phyloP scores from a whole-genome alignment of 2,888 invertebrate species.

The Theodoxus fluviatilis region DNA sequence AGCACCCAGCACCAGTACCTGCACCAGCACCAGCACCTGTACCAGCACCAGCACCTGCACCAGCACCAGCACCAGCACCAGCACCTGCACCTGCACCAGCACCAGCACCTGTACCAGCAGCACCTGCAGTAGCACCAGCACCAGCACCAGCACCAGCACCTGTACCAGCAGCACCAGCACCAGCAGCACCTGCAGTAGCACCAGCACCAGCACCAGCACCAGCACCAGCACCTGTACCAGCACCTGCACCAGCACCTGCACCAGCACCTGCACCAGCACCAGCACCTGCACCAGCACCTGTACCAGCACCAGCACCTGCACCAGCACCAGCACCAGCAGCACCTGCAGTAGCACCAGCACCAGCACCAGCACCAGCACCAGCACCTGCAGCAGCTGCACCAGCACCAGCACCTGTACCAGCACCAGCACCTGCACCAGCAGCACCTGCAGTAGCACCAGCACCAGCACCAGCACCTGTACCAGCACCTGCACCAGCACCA shows the following conservation, averaged over 20 bases:
- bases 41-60: background rate
- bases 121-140: background rate
- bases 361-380: too few species aligned
- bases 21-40: background rate
- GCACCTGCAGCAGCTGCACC: too few species aligned
- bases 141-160: conserved; percentile 3
- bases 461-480: too few species aligned
- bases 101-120: background rate
- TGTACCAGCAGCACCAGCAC: background rate
- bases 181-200: background rate
- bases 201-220: conserved; percentile 9
- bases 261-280: conserved; percentile 5
- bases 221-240: conserved; percentile 5
- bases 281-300: background rate
- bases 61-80: conserved; percentile 11
- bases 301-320: background rate
- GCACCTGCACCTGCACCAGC: background rate
- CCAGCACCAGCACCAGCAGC: background rate
- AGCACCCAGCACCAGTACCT: background rate
- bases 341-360: too few species aligned
- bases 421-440: too few species aligned
- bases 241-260: conserved; percentile 2
- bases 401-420: too few species aligned
- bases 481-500: too few species aligned
- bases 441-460: too few species aligned